Percentiles rank a stretch among this genome's conserved stretches.
Conservation (phyloP, 1,140 invertebrate genomes). For the Aradophagus sp. region DNA sequence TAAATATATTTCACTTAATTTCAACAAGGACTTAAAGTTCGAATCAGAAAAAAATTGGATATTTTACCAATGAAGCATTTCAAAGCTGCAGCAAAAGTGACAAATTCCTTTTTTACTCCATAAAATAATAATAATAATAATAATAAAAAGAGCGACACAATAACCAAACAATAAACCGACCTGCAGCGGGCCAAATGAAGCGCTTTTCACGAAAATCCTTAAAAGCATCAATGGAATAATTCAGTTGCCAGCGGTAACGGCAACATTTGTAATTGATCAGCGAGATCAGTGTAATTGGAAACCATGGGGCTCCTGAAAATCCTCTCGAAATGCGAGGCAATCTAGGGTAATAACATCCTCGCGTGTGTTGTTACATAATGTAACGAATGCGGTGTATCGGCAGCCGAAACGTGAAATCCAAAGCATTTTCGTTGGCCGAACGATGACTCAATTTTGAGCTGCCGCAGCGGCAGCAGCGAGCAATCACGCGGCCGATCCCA, state of each 20-base stretch:
- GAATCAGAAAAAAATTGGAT: too few species aligned
- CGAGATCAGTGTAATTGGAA: slow-evolving; percentile 32
- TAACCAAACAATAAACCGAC: too few species aligned
- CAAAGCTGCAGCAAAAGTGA: too few species aligned
- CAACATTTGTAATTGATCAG: slow-evolving; percentile 30
- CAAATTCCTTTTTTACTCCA: too few species aligned
- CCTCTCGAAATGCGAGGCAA: slow-evolving; percentile 28
- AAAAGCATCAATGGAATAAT: neutral
- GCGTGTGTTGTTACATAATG: slow-evolving; percentile 36
- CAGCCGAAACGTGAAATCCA: slow-evolving; percentile 27
- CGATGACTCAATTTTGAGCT: slow-evolving; percentile 28
- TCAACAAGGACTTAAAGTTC: too few species aligned
- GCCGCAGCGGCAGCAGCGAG: neutral
- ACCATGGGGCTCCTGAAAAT: slow-evolving; percentile 19
- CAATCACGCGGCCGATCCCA: slow-evolving; percentile 5
- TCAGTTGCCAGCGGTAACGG: neutral
- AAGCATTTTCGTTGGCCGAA: slow-evolving; percentile 21
- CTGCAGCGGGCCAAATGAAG: too few species aligned
- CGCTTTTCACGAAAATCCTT: neutral
- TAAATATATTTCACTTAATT: too few species aligned
- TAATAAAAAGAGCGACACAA: too few species aligned
- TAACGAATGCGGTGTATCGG: slow-evolving; percentile 32
- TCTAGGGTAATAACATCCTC: slow-evolving; percentile 36
- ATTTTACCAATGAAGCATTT: too few species aligned
- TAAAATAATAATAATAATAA: too few species aligned